Conservation (phyloP, 37 sponge, comb jelly and placozoan species). For the Cliona cf. orientalis region DNA sequence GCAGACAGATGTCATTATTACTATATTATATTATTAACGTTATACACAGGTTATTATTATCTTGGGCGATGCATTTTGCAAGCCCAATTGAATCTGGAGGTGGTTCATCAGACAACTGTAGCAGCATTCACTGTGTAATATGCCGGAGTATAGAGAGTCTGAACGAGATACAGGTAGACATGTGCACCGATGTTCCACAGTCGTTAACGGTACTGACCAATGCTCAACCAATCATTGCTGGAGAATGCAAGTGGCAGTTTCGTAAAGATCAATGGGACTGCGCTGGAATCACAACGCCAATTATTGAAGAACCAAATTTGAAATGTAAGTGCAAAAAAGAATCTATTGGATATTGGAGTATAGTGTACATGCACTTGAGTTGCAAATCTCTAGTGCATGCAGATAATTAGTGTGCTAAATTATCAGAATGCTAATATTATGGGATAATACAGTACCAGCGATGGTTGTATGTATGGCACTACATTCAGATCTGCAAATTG, state of each 20-base stretch:
- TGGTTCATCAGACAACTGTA: no score
- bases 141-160: conserved; percentile 22
- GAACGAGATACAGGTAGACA: conserved; percentile 20
- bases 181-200: conserved; percentile 29
- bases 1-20: no score
- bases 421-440: no score
- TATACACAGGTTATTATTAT: no score
- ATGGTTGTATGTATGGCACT: no score
- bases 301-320: background rate
- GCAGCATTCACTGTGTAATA: background rate
- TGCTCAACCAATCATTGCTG: background rate
- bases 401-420: no score
- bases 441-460: no score
- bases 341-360: background rate
- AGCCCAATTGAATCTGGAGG: no score
- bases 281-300: conserved; percentile 19
- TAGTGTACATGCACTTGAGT: background rate
- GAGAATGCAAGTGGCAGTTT: conserved; percentile 55
- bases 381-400: background rate
- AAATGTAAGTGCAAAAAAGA: conserved; percentile 1
- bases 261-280: conserved; percentile 56
- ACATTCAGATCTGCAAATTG: no score
- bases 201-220: conserved; percentile 6
- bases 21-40: no score
- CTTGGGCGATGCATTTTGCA: no score